Evolutionary conservation across 2,113 vertebrate genomes (phyloP).

Genomic region (Pantherophis guttatus): DNA sequence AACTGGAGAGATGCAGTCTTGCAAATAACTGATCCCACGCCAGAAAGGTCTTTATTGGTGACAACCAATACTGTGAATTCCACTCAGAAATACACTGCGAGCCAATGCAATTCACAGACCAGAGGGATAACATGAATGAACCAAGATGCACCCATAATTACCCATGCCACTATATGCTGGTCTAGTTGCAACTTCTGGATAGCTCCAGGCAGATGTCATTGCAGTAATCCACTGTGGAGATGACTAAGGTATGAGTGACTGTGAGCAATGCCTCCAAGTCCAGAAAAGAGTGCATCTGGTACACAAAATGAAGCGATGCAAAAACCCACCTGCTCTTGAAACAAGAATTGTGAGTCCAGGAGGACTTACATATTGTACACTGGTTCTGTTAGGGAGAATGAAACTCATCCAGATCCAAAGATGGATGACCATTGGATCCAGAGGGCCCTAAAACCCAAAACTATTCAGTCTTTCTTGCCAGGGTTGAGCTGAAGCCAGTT

Average conservation of each 20-base stretch:
- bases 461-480: not conserved
- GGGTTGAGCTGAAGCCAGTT: not conserved
- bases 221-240: not conserved
- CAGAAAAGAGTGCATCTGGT: not conserved
- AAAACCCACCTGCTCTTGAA: not conserved
- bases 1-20: not conserved
- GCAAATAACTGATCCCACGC: not conserved
- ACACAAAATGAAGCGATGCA: not conserved
- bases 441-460: not conserved
- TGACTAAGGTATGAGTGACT: not conserved
- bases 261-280: not conserved
- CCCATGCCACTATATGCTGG: not conserved
- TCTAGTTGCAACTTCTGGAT: not conserved
- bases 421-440: not conserved
- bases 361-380: not conserved
- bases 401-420: not conserved
- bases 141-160: not conserved
- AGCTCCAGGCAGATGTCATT: not conserved
- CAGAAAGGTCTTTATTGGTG: not conserved
- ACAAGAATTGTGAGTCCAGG: not conserved
- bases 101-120: not conserved
- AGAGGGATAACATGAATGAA: not conserved
- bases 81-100: not conserved
- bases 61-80: not conserved
- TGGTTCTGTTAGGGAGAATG: not conserved